A percentile compares a stretch with the other conserved stretches of the same genome.
These are phyloP conservation scores for Melikaiella ostensackeni DNA, from an alignment of 2,888 invertebrate species.

Conservation along the genomic window DNA sequence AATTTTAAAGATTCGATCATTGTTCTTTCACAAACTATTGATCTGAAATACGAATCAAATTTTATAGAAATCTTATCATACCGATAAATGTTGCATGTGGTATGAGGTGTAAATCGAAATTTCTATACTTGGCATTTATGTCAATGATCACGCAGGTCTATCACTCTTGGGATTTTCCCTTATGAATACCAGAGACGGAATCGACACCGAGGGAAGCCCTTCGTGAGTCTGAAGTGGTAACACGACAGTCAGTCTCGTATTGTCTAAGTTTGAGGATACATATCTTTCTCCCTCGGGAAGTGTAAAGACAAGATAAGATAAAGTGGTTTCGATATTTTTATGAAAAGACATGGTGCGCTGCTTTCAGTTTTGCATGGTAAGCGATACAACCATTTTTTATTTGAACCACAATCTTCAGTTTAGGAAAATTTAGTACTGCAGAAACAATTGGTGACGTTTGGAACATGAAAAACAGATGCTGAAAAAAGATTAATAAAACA, in stretches of 20 bases:
- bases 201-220: conserved; percentile 25
- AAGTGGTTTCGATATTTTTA: not conserved
- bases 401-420: not conserved
- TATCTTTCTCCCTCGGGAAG: not conserved
- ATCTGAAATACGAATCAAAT: not conserved
- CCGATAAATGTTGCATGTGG: not conserved
- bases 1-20: not conserved
- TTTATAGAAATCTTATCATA: not conserved
- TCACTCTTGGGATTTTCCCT: conserved; percentile 10
- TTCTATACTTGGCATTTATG: conserved; percentile 3
- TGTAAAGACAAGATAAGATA: not conserved
- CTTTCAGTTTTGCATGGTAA: not conserved
- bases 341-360: conserved; percentile 11
- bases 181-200: conserved; percentile 17
- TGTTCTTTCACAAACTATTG: not conserved
- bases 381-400: not conserved
- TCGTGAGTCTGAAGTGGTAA: conserved; percentile 17
- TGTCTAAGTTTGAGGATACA: conserved; percentile 33
- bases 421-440: too few relatives aligned
- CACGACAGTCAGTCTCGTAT: conserved; percentile 26
- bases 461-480: too few relatives aligned
- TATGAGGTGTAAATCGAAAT: not conserved
- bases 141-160: conserved; percentile 12
- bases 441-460: too few relatives aligned
- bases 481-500: too few relatives aligned